phyloP scores from a whole-genome alignment of 2,888 invertebrate genomes.

The Drosophila colorata region DNA sequence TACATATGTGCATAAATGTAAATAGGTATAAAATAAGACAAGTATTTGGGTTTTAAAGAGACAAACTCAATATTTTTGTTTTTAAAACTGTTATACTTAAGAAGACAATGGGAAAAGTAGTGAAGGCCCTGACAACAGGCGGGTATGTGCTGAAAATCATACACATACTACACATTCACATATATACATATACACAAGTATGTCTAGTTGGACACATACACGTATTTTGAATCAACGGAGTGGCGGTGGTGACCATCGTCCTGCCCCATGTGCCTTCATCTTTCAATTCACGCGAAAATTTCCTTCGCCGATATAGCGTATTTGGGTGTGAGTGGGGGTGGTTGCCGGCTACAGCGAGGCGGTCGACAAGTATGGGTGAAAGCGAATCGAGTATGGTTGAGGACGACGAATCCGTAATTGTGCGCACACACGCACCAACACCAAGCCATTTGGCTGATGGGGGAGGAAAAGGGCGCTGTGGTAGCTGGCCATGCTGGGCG shows the following conservation, averaged over 20 bases:
- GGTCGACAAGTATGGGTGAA: constrained; percentile 59
- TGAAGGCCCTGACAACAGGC: constrained; percentile 30
- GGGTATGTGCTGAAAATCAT: constrained; percentile 50
- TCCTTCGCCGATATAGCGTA: constrained; percentile 63
- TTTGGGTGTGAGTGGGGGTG: constrained; percentile 34
- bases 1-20: not conserved
- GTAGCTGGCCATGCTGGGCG: constrained; percentile 52
- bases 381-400: constrained; percentile 78
- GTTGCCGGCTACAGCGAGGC: constrained; percentile 68
- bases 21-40: constrained; percentile 31
- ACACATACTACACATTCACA: constrained; percentile 46
- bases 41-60: constrained; percentile 41
- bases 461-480: constrained; percentile 22
- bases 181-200: constrained; percentile 30
- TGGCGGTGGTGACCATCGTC: constrained; percentile 65
- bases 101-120: constrained; percentile 64
- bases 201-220: constrained; percentile 18
- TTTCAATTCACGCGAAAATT: constrained; percentile 82
- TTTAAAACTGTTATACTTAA: constrained; percentile 48
- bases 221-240: constrained; percentile 32
- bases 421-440: constrained; percentile 63
- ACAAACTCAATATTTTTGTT: constrained; percentile 64
- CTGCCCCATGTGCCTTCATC: constrained; percentile 76
- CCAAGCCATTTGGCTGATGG: constrained; percentile 43
- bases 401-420: constrained; percentile 79